These are phyloP conservation scores for Egretta garzetta DNA, from an alignment of 2,113 vertebrate genomes.

Conservation along the genomic window DNA sequence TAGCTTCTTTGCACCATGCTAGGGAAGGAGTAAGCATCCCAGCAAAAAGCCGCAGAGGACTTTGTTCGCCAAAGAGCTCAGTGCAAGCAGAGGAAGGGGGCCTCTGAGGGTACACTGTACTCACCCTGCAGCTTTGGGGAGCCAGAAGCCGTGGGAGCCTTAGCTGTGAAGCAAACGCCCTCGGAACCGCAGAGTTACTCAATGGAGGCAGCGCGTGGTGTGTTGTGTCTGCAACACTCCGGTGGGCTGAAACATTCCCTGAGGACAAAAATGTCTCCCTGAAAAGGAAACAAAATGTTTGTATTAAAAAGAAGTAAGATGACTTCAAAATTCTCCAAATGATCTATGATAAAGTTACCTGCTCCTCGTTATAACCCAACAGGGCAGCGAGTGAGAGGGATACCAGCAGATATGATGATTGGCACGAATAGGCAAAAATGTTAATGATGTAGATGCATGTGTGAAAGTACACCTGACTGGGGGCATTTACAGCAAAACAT, in stretches of 20 bases:
- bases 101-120: background rate
- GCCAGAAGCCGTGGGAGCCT: slow-evolving; percentile 71
- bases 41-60: background rate
- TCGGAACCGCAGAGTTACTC: slow-evolving; percentile 50
- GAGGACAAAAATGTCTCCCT: slow-evolving; percentile 74
- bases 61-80: background rate
- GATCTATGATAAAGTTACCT: background rate
- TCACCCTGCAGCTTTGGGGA: slow-evolving; percentile 63
- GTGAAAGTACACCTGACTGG: background rate
- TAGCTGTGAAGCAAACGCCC: slow-evolving; percentile 63
- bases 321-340: background rate
- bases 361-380: background rate
- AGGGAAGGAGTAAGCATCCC: background rate
- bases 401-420: background rate
- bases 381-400: too few relatives aligned
- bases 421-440: background rate
- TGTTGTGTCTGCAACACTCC: slow-evolving; percentile 73
- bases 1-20: background rate
- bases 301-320: background rate
- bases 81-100: background rate
- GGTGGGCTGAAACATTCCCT: slow-evolving; percentile 71
- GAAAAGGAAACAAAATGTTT: background rate
- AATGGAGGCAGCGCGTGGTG: slow-evolving; percentile 56
- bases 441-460: background rate
- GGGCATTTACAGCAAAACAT: background rate